Evolutionary conservation across 2,797 vertebrate genomes (phyloP).

Genomic region (Danionella dracula): DNA sequence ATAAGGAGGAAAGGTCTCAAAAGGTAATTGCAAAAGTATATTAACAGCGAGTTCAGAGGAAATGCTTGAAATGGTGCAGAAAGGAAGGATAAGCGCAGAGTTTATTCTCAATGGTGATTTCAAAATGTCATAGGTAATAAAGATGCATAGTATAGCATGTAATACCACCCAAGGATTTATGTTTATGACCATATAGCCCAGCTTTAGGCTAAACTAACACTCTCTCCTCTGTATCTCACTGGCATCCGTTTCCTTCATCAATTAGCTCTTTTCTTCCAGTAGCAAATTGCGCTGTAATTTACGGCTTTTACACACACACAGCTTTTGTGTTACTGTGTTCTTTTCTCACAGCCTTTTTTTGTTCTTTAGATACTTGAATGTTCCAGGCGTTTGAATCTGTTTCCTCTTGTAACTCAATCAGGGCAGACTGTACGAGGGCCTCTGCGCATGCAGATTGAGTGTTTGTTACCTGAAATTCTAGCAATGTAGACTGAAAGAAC

Average conservation of each 20-base stretch:
- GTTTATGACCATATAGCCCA: too few relatives aligned
- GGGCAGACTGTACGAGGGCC: not conserved
- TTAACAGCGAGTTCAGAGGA: too few relatives aligned
- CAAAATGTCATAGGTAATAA: too few relatives aligned
- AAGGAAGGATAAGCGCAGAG: too few relatives aligned
- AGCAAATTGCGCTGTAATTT: constrained; percentile 3
- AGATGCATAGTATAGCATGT: too few relatives aligned
- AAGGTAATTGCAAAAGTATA: too few relatives aligned
- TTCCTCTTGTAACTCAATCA: not conserved
- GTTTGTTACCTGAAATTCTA: too few relatives aligned
- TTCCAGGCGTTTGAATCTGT: not conserved
- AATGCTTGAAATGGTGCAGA: too few relatives aligned
- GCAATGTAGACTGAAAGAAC: too few relatives aligned
- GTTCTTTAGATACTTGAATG: not conserved
- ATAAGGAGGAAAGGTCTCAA: too few relatives aligned
- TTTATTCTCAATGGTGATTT: too few relatives aligned
- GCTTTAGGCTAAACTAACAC: not conserved
- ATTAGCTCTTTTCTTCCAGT: not conserved
- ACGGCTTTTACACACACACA: not conserved
- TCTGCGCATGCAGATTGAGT: not conserved
- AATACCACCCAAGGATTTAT: too few relatives aligned
- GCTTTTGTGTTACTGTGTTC: not conserved
- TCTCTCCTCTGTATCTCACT: not conserved
- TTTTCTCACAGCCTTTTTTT: not conserved
- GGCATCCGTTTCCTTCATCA: not conserved